phyloP scores from a whole-genome alignment of 2,888 invertebrate species.

The Cataglyphis livida region DNA sequence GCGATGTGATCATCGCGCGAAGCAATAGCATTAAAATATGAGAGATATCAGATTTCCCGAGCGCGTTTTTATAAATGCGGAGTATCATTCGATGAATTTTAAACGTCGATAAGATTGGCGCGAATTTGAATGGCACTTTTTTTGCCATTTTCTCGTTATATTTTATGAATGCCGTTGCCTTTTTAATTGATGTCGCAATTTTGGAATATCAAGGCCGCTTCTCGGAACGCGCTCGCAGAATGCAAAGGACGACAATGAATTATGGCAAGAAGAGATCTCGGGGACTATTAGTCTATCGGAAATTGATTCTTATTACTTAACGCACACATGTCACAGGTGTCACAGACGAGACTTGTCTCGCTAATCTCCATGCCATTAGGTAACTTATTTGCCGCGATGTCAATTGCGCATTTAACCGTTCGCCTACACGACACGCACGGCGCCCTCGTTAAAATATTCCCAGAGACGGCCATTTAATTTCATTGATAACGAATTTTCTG shows the following conservation, averaged over 20 bases:
- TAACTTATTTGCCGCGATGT: conserved; percentile 61
- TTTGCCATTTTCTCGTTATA: background rate
- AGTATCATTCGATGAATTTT: background rate
- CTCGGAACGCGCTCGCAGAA: conserved; percentile 16
- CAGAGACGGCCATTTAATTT: conserved; percentile 49
- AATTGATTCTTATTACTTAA: conserved; percentile 67
- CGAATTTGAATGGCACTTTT: background rate
- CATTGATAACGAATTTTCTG: conserved; percentile 41
- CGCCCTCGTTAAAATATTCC: conserved; percentile 49
- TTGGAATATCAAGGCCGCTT: conserved; percentile 6
- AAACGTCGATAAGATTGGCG: background rate
- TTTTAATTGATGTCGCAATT: background rate
- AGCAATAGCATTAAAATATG: background rate
- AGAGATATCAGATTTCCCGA: conserved; percentile 7
- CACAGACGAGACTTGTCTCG: conserved; percentile 61
- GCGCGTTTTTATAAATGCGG: background rate
- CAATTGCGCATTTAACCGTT: conserved; percentile 56
- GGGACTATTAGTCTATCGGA: conserved; percentile 61
- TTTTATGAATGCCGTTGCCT: background rate
- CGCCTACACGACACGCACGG: conserved; percentile 37
- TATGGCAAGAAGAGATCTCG: conserved; percentile 31
- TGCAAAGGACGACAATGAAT: conserved; percentile 22
- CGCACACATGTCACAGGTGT: conserved; percentile 29
- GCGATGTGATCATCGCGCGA: background rate
- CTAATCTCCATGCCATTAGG: conserved; percentile 55